Conservation (phyloP, 2,113 vertebrate species). For the Pterophyllum scalare region DNA sequence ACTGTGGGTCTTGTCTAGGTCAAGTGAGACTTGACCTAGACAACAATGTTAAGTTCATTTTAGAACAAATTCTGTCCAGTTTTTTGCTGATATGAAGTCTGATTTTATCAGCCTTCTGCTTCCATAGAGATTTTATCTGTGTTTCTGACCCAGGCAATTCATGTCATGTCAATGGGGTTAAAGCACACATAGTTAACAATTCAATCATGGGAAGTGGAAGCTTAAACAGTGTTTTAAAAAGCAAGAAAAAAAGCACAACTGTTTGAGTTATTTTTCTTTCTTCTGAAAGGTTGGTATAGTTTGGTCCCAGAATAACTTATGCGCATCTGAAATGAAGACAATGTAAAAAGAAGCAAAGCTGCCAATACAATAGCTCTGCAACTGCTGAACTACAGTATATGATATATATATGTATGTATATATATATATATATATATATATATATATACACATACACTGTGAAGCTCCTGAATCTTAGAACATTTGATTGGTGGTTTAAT, state of each 20-base stretch:
- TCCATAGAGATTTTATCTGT: background rate
- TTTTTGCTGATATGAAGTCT: background rate
- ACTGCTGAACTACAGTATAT: background rate
- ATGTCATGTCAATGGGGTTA: constrained; percentile 20
- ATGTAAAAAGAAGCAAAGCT: background rate
- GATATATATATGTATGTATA: too few relatives aligned
- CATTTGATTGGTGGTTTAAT: background rate
- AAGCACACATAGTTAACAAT: constrained; percentile 13
- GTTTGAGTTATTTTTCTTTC: background rate
- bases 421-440: too few relatives aligned
- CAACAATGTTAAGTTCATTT: background rate
- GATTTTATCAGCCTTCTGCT: background rate
- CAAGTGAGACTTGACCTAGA: constrained; percentile 34
- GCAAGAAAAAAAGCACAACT: background rate
- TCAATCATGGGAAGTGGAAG: constrained; percentile 21
- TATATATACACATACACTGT: background rate
- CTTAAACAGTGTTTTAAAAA: constrained; percentile 28
- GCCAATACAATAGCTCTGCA: background rate
- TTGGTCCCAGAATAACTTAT: background rate
- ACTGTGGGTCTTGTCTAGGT: constrained; percentile 29
- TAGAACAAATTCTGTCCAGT: background rate
- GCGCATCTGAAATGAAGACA: background rate
- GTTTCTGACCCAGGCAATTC: background rate
- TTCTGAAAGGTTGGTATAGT: background rate
- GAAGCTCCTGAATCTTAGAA: background rate